A percentile compares a stretch with the other conserved stretches of the same genome.
Conservation (phyloP, 2,797 vertebrate genomes). For the Rhyacichthys aspro region DNA sequence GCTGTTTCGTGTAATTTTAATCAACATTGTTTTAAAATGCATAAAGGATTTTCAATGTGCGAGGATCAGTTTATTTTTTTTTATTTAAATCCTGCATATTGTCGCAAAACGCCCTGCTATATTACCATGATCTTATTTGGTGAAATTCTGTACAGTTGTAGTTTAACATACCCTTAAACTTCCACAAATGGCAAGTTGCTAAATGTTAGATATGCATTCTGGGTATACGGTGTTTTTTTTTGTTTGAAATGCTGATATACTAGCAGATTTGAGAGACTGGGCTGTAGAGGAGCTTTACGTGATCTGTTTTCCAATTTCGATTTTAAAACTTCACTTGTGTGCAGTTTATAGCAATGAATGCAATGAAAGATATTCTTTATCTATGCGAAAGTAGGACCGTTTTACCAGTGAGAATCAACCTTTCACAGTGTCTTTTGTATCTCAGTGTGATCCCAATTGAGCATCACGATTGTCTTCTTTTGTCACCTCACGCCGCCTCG, state of each 20-base stretch:
- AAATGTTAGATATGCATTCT: not conserved
- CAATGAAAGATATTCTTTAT: slow-evolving; percentile 30
- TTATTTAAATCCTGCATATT: too few species aligned
- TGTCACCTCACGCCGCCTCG: slow-evolving; percentile 87
- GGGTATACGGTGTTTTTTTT: too few species aligned
- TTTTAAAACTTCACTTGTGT: slow-evolving; percentile 28
- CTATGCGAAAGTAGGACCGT: slow-evolving; percentile 16
- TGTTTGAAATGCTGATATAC: too few species aligned
- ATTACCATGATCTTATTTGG: too few species aligned
- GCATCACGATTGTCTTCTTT: slow-evolving; percentile 82
- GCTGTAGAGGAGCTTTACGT: slow-evolving; percentile 6
- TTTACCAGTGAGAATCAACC: slow-evolving; percentile 47
- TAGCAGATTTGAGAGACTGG: slow-evolving; percentile 6
- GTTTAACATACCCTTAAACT: too few species aligned
- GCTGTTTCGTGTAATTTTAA: too few species aligned
- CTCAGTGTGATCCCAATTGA: slow-evolving; percentile 66
- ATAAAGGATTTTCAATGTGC: too few species aligned
- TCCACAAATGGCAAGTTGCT: not conserved
- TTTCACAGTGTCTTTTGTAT: slow-evolving; percentile 53
- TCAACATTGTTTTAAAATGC: too few species aligned
- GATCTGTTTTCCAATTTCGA: slow-evolving; percentile 4
- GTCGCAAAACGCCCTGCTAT: too few species aligned
- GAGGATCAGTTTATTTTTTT: too few species aligned
- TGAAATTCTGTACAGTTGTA: too few species aligned
- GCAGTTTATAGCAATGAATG: slow-evolving; percentile 33